These are phyloP conservation scores for Calonectris borealis DNA, from an alignment of 2,113 vertebrate species.

Conservation along the genomic window DNA sequence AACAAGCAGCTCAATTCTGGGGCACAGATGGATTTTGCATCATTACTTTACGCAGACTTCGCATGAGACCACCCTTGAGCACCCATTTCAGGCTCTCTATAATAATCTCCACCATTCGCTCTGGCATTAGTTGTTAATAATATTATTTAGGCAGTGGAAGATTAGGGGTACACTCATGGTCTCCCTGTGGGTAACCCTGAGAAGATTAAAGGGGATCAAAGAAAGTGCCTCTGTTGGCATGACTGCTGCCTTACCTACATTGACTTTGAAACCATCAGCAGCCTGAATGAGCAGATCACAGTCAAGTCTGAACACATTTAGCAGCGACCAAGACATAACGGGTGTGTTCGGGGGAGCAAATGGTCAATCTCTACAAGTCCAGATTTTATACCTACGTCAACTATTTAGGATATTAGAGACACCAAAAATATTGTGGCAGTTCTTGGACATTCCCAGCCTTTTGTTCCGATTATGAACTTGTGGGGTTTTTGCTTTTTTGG, in stretches of 20 bases:
- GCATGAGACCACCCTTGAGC: neutral
- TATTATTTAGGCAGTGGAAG: neutral
- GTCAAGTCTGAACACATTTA: neutral
- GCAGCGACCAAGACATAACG: neutral
- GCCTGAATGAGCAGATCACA: neutral
- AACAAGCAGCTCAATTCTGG: neutral
- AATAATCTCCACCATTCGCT: neutral
- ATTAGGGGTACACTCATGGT: neutral
- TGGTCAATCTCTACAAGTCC: neutral
- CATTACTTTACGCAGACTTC: neutral
- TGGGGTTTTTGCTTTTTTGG: accelerated
- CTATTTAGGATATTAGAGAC: neutral
- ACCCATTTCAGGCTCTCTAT: neutral
- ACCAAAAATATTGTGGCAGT: neutral
- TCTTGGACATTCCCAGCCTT: neutral
- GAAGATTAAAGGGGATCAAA: neutral
- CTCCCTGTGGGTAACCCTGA: neutral
- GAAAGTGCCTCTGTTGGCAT: neutral
- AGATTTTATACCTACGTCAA: neutral
- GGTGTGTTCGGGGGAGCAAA: neutral
- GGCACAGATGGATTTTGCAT: neutral
- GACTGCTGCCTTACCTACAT: neutral
- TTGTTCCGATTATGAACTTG: neutral
- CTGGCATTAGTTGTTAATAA: neutral
- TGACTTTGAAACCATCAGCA: neutral